Evolutionary conservation across 2,797 vertebrate genomes (phyloP).

Genomic region (Mallotus villosus): DNA sequence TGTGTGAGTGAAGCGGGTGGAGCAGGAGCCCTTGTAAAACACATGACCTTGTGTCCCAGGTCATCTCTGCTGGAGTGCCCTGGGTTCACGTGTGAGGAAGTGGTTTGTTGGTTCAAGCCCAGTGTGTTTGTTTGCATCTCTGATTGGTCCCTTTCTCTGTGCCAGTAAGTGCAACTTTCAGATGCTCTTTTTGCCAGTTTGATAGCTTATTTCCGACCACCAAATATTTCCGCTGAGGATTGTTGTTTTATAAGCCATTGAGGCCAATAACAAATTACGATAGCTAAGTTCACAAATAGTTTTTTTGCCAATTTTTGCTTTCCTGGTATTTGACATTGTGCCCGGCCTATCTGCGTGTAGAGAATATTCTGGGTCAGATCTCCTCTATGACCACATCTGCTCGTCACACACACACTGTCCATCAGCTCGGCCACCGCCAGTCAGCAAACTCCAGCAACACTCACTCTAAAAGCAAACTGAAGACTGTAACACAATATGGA

Average conservation of each 20-base stretch:
- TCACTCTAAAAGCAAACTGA: background rate
- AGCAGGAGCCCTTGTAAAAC: slow-evolving; percentile 16
- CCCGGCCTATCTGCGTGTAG: no score
- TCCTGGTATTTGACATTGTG: no score
- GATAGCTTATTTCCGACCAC: no score
- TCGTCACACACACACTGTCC: background rate
- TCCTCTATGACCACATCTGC: no score
- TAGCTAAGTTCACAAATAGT: no score
- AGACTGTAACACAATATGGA: background rate
- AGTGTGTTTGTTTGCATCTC: slow-evolving; percentile 69
- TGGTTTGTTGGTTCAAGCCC: slow-evolving; percentile 65
- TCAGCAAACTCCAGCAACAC: background rate
- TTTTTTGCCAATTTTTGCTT: no score
- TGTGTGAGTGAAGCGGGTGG: slow-evolving; percentile 27
- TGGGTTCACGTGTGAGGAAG: slow-evolving; percentile 70
- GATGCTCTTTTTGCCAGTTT: no score
- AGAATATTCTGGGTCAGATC: no score
- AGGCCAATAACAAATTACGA: no score
- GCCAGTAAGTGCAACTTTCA: background rate
- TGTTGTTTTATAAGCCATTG: no score
- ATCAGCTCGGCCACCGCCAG: background rate
- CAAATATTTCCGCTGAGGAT: no score
- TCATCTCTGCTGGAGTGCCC: slow-evolving; percentile 66
- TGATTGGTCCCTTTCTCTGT: slow-evolving; percentile 59
- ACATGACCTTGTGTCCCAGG: slow-evolving; percentile 42